Base-by-base conservation (phyloP, 2,113 vertebrate genomes). In the human region DNA sequence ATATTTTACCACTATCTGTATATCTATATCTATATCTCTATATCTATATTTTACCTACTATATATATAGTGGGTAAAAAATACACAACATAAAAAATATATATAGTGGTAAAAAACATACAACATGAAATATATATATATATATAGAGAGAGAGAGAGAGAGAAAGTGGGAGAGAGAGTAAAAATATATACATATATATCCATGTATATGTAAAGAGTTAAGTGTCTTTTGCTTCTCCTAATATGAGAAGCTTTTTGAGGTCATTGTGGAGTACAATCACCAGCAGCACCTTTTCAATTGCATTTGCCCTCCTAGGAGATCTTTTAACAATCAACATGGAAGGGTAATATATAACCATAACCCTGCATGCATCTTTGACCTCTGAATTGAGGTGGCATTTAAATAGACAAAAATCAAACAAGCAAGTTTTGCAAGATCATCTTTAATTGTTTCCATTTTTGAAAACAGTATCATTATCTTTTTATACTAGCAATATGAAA, bases 381-480 rank as follows among this genome's bases (percentile, higher is more conserved):
- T 96, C 59, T 48, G 23, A 87, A 87, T 23, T 35, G 52, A 35
- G 14, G 87, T 45, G n/a, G 55, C 94, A 90, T 73, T 97, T 92
- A 97, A 73, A 94, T 0, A 48, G 17, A 68, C 66, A 96, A 96
- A 92, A 92, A 87, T n/a, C 27, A 76, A 59, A 64, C 13, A 50
- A 95, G 30, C 50, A 32, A 91, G 61, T 90, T 59, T 91, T 64
- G 61, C 55, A 0, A 27, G 89, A 78, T 96, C 89, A 78, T 70
- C 82, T 25, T 20, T 78, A 97, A 89, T 13, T 52, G 50, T 95
- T 92, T 96, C 80, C 79, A 32, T 57, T 78, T 93, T 94, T 61
- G 52, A 82, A 94, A 86, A 45, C 45, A 70, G 78, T 52, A 45
- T 95, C 87, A 93, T 89, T 83, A 92, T 93, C 73, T 89, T 96